phyloP scores from a whole-genome alignment of 37 sponge, comb jelly and placozoan species.

The Ephydatia muelleri region DNA sequence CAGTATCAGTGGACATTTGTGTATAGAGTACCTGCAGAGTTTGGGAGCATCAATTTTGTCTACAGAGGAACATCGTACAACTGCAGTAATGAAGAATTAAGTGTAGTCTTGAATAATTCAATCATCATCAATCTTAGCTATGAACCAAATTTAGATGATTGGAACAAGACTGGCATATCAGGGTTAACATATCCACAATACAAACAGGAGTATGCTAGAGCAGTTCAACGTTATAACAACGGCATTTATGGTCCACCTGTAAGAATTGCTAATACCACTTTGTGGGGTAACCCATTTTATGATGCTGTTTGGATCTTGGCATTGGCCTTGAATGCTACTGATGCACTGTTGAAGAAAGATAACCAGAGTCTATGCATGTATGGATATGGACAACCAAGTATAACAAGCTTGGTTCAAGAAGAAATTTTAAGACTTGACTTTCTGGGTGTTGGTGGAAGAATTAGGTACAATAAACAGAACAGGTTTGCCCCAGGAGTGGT shows the following conservation, averaged over 20 bases:
- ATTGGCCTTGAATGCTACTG: constrained; percentile 13
- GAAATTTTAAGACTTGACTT: neutral
- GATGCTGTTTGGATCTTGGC: constrained; percentile 45
- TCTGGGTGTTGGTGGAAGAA: neutral
- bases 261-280: neutral
- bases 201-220: neutral
- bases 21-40: neutral
- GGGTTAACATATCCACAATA: constrained; percentile 18
- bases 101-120: neutral
- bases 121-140: neutral
- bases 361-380: neutral
- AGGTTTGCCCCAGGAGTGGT: neutral
- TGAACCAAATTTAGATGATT: neutral
- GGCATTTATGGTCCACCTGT: neutral
- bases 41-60: neutral
- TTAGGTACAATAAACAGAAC: neutral
- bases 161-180: neutral
- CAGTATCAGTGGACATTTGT: constrained; percentile 29
- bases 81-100: neutral
- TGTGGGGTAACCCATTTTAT: neutral
- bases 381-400: neutral
- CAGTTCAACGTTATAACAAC: neutral
- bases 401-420: neutral
- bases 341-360: neutral
- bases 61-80: neutral